Base-by-base conservation (phyloP, 2,888 invertebrate genomes). In the Lissonota sp. region DNA sequence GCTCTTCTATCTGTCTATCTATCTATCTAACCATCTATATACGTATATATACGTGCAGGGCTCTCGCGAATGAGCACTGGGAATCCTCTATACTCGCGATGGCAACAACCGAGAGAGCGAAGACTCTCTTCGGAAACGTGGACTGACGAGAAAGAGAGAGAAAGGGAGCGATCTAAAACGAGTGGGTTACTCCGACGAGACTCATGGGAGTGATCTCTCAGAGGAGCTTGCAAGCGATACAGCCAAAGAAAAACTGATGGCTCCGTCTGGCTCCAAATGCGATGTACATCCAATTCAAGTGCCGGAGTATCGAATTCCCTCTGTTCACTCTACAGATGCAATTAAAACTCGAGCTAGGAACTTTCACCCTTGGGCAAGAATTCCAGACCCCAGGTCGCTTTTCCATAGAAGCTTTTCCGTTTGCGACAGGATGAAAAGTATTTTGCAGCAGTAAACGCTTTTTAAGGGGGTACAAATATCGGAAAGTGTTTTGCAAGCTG, bases 401-500 rank as follows among this genome's bases (percentile, higher is more conserved):
- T 62, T 49, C 10, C 58, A 10, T n/a, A 26, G 58, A 49, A 66
- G 53, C 71, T 62, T 79, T 67, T 62, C 60, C 67, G 1, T 7
- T 55, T 57, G 53, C 67, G 60, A 49, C 72, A 46, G 49, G 67
- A 75, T 60, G 63, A 66, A 74, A 79, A 74, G 58, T 55, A 73
- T 81, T 81, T 60, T 66, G 66, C 81, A 78, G 67, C 16, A 57
- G 57, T 62, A 49, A 74, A 63, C 60, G 81, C 71, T 26, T 26
- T 26, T 26, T 3, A 26, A 26, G 26, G 26, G 26, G 26, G 3
- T 3, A 26, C 46, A 82, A 71, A 71, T 78, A 75, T 26, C 74
- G 74, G 78, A 66, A 81, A 74, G 74, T 44, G 66, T 79, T 82
- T 62, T 49, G 78, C 71, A 75, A 78, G 77, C 80, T 70, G 66